Percentiles rank a stretch among this genome's conserved stretches.
Conservation (phyloP, 2,888 invertebrate genomes). For the Caenorhabditis macrosperma region DNA sequence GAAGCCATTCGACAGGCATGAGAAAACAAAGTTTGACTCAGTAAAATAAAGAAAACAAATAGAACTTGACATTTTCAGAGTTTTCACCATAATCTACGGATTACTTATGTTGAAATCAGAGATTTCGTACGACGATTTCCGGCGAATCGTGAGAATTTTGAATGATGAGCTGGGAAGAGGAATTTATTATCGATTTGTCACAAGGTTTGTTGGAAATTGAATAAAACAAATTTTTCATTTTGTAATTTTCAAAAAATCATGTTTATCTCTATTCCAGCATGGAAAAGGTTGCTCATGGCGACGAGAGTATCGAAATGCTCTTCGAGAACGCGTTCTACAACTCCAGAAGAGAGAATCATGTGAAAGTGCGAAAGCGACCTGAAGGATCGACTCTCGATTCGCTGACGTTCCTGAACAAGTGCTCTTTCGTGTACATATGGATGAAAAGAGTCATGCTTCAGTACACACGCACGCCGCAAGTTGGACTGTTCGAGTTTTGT, state of each 20-base stretch:
- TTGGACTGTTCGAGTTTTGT: not conserved
- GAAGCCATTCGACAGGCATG: slow-evolving; percentile 13
- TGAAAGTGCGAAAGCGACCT: not conserved
- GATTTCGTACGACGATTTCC: slow-evolving; percentile 49
- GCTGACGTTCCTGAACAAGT: slow-evolving; percentile 23
- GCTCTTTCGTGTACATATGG: slow-evolving; percentile 32
- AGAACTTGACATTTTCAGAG: slow-evolving; percentile 22
- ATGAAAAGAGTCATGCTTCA: slow-evolving; percentile 42
- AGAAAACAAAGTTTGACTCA: slow-evolving; percentile 25
- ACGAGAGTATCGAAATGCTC: slow-evolving; percentile 22
- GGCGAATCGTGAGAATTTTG: slow-evolving; percentile 27
- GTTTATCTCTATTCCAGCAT: too few species aligned
- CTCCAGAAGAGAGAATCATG: slow-evolving; percentile 6
- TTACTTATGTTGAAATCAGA: slow-evolving; percentile 20
- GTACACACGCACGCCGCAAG: slow-evolving; percentile 16
- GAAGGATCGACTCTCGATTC: not conserved
- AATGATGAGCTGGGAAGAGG: slow-evolving; percentile 27
- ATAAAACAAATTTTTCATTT: not conserved
- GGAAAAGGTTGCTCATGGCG: slow-evolving; percentile 31
- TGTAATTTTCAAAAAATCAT: too few species aligned
- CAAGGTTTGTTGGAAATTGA: not conserved
- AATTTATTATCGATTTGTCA: slow-evolving; percentile 44
- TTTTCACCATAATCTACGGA: slow-evolving; percentile 24
- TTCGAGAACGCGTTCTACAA: slow-evolving; percentile 38
- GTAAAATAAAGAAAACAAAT: not conserved